These are phyloP conservation scores for Athene cunicularia DNA, from an alignment of 2,113 vertebrate genomes.

Conservation along the genomic window DNA sequence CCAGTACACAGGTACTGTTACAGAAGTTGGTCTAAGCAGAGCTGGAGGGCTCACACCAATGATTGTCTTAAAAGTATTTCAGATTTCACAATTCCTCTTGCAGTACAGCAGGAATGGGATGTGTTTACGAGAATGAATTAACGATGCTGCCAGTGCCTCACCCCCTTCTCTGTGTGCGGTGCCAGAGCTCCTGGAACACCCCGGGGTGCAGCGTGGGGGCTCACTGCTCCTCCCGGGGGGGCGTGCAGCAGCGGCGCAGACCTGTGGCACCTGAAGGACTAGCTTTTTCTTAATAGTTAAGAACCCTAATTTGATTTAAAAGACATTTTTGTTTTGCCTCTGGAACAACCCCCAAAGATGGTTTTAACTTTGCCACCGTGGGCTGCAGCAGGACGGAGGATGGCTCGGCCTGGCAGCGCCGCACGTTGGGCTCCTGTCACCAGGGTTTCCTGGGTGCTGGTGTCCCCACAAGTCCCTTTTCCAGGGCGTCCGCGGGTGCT, in stretches of 20 bases:
- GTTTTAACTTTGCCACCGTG: not conserved
- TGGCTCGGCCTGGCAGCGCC: not conserved
- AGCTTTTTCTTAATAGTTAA: not conserved
- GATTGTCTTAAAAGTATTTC: not conserved
- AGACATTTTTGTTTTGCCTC: not conserved
- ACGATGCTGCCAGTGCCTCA: conserved; percentile 32
- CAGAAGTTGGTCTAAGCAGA: rapidly evolving
- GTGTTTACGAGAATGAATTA: not conserved
- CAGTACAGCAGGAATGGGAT: not conserved
- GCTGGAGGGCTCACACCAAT: not conserved
- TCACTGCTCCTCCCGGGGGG: not conserved
- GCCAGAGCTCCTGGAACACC: not conserved
- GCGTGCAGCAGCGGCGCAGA: not conserved
- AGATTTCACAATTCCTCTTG: not conserved
- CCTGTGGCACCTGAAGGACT: not conserved
- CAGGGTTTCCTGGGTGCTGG: not conserved
- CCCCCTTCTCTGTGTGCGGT: not conserved
- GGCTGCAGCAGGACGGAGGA: not conserved
- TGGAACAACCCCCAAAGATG: not conserved
- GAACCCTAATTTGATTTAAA: not conserved
- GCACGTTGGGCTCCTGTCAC: not conserved
- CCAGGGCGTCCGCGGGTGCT: not conserved
- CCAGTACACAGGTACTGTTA: rapidly evolving
- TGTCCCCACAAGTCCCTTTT: not conserved
- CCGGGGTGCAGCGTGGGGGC: not conserved